A percentile compares a stretch with the other conserved stretches of the same genome.
Conservation (phyloP, 2,888 invertebrate genomes). For the Hartigia nigra region DNA sequence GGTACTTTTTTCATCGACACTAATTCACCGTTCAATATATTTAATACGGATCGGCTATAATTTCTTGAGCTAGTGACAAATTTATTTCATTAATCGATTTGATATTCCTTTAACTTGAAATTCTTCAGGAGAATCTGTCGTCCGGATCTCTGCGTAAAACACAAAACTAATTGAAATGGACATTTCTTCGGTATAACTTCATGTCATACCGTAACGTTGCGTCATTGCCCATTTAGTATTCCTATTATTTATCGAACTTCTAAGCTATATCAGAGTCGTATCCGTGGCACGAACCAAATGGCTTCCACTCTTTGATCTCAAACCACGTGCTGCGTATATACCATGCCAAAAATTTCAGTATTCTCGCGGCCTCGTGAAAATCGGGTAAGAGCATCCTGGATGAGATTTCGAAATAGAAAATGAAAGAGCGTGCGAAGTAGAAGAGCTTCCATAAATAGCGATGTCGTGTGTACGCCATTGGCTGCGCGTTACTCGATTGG, state of each 20-base stretch:
- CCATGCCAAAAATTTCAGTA: background rate
- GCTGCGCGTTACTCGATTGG: conserved; percentile 15
- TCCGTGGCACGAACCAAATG: background rate
- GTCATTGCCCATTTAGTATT: background rate
- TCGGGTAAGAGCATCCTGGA: background rate
- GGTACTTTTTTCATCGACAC: no score
- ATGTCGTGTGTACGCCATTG: background rate
- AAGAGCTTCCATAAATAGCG: background rate
- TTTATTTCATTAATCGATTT: background rate
- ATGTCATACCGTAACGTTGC: background rate
- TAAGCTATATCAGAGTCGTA: background rate
- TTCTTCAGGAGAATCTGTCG: background rate
- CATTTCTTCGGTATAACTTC: background rate
- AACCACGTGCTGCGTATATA: background rate
- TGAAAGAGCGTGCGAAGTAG: background rate
- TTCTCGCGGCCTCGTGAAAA: background rate
- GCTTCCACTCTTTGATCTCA: background rate
- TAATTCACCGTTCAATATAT: no score
- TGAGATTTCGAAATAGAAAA: background rate
- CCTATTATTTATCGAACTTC: background rate
- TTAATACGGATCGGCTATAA: no score
- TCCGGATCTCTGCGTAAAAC: background rate
- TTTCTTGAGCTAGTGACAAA: no score
- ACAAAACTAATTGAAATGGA: background rate
- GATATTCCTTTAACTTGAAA: background rate